A percentile compares a stretch with the other conserved stretches of the same genome.
These are phyloP conservation scores for Pangasius sanitwongsei DNA, from an alignment of 2,797 vertebrate species.

Conservation along the genomic window DNA sequence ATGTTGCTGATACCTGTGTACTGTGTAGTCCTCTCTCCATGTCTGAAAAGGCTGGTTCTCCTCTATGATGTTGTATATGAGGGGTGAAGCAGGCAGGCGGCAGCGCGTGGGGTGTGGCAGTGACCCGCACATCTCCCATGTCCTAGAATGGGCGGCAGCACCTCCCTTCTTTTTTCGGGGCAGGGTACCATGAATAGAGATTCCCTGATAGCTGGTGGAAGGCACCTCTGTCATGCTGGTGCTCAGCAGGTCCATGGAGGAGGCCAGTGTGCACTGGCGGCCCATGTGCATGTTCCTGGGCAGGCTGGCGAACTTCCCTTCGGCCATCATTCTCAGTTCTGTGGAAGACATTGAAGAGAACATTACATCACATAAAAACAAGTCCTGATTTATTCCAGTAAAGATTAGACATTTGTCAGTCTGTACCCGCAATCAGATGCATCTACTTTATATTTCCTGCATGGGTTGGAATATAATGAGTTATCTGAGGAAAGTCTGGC, in stretches of 20 bases:
- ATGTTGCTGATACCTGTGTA: conserved; percentile 73
- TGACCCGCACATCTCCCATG: conserved; percentile 70
- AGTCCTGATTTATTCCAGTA: not conserved
- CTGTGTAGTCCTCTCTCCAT: conserved; percentile 44
- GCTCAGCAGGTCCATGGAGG: conserved; percentile 93
- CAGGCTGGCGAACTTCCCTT: conserved; percentile 91
- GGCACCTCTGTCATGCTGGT: conserved; percentile 72
- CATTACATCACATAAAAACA: not conserved
- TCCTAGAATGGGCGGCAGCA: conserved; percentile 58
- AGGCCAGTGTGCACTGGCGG: conserved; percentile 81
- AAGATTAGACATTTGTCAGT: not conserved
- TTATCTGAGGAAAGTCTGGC: not conserved
- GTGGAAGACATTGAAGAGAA: conserved; percentile 32
- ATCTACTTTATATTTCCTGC: conserved; percentile 10
- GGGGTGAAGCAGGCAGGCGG: conserved; percentile 70
- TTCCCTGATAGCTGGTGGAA: conserved; percentile 74
- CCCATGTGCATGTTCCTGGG: conserved; percentile 83
- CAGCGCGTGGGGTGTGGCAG: conserved; percentile 64
- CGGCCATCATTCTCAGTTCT: conserved; percentile 93
- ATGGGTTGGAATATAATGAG: not conserved
- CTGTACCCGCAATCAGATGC: not conserved
- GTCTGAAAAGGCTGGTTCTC: conserved; percentile 73
- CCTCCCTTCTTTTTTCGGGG: conserved; percentile 88
- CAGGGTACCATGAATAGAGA: conserved; percentile 94
- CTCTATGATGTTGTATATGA: conserved; percentile 78